Evolutionary conservation across 2,113 vertebrate genomes (phyloP).

Genomic region (Phaethon lepturus): DNA sequence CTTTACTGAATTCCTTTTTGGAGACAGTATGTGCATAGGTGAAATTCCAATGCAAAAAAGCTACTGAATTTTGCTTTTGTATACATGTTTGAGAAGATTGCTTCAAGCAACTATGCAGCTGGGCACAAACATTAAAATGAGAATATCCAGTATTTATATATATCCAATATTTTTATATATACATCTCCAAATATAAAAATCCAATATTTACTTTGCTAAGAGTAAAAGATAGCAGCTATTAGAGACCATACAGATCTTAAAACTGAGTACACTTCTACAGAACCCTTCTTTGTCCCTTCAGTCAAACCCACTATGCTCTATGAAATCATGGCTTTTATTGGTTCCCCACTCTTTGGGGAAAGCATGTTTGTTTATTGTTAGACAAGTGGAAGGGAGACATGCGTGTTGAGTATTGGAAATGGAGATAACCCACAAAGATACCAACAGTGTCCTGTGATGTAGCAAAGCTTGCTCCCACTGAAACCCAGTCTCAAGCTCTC

Average conservation of each 20-base stretch:
- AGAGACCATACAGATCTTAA: not conserved
- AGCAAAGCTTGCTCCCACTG: not conserved
- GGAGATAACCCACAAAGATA: not conserved
- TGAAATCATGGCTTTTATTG: not conserved
- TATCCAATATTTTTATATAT: too few relatives aligned
- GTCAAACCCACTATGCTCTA: not conserved
- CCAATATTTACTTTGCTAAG: not conserved
- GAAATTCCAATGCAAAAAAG: not conserved
- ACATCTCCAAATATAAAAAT: too few relatives aligned
- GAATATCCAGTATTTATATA: not conserved
- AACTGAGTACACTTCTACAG: not conserved
- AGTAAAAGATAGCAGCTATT: not conserved
- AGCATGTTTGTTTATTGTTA: not conserved
- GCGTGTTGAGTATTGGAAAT: not conserved
- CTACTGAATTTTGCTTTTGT: not conserved
- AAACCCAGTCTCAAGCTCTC: not conserved
- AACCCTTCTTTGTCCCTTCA: not conserved
- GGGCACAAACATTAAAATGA: not conserved
- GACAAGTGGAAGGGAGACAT: not conserved
- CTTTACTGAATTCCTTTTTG: not conserved
- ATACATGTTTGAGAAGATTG: not conserved
- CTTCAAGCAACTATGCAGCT: not conserved
- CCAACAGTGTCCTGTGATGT: not conserved
- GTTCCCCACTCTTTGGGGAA: not conserved
- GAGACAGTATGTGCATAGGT: not conserved